Conservation (phyloP, 2,888 invertebrate genomes). For the Gnatocerus cornutus region DNA sequence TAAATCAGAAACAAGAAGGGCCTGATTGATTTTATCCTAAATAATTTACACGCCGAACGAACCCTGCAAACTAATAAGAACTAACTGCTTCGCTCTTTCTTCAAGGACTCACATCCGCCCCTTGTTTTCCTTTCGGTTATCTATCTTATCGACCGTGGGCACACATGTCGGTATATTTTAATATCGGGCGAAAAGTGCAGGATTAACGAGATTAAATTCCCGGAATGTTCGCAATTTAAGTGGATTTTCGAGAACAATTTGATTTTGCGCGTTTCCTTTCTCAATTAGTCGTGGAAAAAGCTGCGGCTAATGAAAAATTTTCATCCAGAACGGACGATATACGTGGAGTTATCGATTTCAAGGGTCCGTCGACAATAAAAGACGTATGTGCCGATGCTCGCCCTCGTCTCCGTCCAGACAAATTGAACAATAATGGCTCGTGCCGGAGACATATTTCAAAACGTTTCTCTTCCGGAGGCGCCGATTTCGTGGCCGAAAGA, state of each 20-base stretch:
- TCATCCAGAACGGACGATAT: not conserved
- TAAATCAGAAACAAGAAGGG: too few relatives aligned
- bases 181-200: slow-evolving; percentile 31
- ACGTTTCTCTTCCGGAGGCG: slow-evolving; percentile 18
- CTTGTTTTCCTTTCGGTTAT: too few relatives aligned
- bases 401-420: slow-evolving; percentile 24
- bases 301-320: slow-evolving; percentile 32
- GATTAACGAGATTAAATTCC: slow-evolving; percentile 52
- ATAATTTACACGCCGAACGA: too few relatives aligned
- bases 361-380: slow-evolving; percentile 13
- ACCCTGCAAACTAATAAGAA: too few relatives aligned
- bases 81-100: too few relatives aligned
- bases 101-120: too few relatives aligned
- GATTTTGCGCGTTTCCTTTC: slow-evolving; percentile 52
- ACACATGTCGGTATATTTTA: slow-evolving; percentile 43
- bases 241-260: slow-evolving; percentile 53
- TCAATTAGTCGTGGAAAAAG: slow-evolving; percentile 31
- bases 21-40: too few relatives aligned
- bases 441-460: slow-evolving; percentile 29
- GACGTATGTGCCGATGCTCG: slow-evolving; percentile 24
- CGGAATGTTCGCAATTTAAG: slow-evolving; percentile 48
- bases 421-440: slow-evolving; percentile 34
- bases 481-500: slow-evolving; percentile 9
- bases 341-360: slow-evolving; percentile 15
- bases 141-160: slow-evolving; percentile 15